Percentiles rank a stretch among this genome's conserved stretches.
Evolutionary conservation across 2,797 vertebrate species (phyloP).

Genomic region (Hoplostethus mediterraneus): DNA sequence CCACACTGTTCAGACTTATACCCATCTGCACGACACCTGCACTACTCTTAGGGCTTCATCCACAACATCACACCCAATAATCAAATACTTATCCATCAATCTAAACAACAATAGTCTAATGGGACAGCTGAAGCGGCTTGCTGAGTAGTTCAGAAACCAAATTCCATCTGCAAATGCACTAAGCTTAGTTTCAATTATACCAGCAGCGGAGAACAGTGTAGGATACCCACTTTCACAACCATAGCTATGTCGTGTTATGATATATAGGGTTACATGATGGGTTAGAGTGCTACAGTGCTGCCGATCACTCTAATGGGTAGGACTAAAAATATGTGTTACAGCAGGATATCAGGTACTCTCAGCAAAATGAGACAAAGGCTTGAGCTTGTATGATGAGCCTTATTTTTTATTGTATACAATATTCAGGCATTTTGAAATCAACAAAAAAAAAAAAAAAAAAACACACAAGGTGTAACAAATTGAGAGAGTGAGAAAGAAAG

Average conservation of each 20-base stretch:
- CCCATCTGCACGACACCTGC: neutral
- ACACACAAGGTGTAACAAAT: slow-evolving; percentile 20
- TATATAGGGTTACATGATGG: slow-evolving; percentile 1
- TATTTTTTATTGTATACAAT: neutral
- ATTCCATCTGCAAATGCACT: neutral
- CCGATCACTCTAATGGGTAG: slow-evolving; percentile 1
- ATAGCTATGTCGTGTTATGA: neutral
- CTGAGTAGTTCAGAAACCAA: slow-evolving; percentile 33
- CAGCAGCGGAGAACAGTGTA: slow-evolving; percentile 3
- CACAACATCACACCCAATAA: slow-evolving; percentile 1
- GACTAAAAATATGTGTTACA: slow-evolving; percentile 29
- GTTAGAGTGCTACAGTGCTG: slow-evolving; percentile 12
- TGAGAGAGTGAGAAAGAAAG: slow-evolving; percentile 2
- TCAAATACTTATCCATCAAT: neutral
- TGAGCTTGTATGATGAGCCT: neutral
- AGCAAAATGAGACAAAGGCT: neutral
- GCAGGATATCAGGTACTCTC: neutral
- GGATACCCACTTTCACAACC: neutral
- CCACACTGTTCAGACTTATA: neutral
- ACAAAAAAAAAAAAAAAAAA: neutral
- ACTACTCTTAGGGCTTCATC: slow-evolving; percentile 13
- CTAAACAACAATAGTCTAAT: slow-evolving; percentile 26
- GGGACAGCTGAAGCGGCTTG: slow-evolving; percentile 38
- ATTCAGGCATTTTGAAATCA: slow-evolving; percentile 7
- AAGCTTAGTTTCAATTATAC: slow-evolving; percentile 24